Evolutionary conservation across 2,113 vertebrate species (phyloP).

Genomic region (Entosphenus tridentatus): DNA sequence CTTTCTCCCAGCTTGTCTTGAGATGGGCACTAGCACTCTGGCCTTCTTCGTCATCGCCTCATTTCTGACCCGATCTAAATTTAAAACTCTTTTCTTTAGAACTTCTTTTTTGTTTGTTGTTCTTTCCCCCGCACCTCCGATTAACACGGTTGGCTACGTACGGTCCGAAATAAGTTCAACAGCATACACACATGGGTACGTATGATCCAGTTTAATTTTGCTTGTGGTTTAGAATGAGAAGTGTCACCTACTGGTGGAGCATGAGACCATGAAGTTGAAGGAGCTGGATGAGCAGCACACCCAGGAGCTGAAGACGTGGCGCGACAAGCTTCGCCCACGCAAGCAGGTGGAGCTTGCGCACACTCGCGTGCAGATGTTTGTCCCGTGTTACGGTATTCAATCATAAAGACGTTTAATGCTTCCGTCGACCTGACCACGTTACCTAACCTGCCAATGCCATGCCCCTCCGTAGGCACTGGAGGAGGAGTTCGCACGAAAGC

Average conservation of each 20-base stretch:
- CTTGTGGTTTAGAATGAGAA: constrained; percentile 52
- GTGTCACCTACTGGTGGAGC: constrained; percentile 72
- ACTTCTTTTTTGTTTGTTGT: no score
- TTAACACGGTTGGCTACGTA: no score
- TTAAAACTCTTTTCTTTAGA: no score
- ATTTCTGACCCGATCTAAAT: no score
- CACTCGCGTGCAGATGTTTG: background rate
- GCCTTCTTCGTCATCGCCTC: no score
- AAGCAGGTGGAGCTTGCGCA: constrained; percentile 36
- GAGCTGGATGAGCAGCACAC: constrained; percentile 57
- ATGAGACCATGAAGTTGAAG: constrained; percentile 72
- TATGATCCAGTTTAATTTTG: no score
- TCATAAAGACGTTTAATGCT: background rate
- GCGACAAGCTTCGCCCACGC: constrained; percentile 51
- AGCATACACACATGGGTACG: no score
- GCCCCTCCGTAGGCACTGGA: constrained; percentile 41
- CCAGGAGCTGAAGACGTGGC: constrained; percentile 61
- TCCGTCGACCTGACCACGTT: background rate
- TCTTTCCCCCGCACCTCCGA: no score
- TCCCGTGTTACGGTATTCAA: background rate
- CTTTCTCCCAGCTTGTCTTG: no score
- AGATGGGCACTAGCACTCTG: no score
- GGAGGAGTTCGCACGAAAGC: constrained; percentile 55
- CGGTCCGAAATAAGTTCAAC: no score
- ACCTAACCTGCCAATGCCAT: background rate